phyloP scores from a whole-genome alignment of 2,888 invertebrate species.

The Tetragnatha montana region DNA sequence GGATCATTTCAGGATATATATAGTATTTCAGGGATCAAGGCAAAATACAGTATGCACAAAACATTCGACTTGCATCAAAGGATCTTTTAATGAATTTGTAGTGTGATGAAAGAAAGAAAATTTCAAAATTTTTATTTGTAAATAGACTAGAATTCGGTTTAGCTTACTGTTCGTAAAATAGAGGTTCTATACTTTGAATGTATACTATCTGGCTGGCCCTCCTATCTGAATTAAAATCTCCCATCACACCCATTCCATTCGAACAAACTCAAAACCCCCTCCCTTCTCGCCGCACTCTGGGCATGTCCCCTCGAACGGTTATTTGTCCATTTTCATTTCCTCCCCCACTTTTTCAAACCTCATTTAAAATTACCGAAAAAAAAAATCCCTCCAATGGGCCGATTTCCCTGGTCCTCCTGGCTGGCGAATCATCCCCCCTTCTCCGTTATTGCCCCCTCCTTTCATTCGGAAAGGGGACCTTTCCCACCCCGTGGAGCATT shows the following conservation, averaged over 20 bases:
- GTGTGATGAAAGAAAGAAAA: no score
- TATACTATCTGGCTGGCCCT: background rate
- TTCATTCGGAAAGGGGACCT: constrained; percentile 4
- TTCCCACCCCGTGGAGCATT: background rate
- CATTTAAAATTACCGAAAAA: constrained; percentile 56
- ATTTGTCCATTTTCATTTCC: constrained; percentile 58
- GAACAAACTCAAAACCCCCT: background rate
- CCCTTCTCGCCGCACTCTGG: background rate
- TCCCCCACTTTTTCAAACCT: constrained; percentile 27
- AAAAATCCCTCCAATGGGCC: constrained; percentile 37
- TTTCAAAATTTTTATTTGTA: no score
- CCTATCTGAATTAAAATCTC: background rate
- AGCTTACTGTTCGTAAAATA: no score
- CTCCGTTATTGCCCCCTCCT: background rate
- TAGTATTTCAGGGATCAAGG: no score
- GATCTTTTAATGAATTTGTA: no score
- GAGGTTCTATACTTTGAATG: no score
- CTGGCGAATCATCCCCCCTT: constrained; percentile 6
- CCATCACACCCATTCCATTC: background rate
- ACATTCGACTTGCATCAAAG: no score
- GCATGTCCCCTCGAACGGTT: constrained; percentile 18
- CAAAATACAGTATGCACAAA: no score
- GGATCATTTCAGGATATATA: no score
- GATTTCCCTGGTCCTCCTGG: background rate
- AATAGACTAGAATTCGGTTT: no score